Evolutionary conservation across 1,140 invertebrate genomes (phyloP), one percentile per base, ranked within the genome.

Genomic region (Drosophila kurseongensis): DNA sequence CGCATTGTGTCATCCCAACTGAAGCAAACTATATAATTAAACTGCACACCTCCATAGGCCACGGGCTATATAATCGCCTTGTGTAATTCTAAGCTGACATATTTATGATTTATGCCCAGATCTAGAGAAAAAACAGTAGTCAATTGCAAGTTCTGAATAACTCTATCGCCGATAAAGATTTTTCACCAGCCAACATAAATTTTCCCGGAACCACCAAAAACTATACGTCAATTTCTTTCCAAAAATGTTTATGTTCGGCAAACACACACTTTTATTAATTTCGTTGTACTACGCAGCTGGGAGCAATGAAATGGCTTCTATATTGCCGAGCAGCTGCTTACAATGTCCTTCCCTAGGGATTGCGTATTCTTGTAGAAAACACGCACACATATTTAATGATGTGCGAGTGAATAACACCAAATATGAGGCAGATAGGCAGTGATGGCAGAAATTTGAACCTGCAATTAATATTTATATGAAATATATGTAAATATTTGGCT

Each of bases 1-100:
- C 68, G 67, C 52, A 72, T 41, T 57, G 68, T 72, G 68, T 72
- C 68, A 72, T 72, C 66, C 51, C 18, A 41, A 50, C 51, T 42
- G 40, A 41, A 47, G 66, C 68, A 36, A 16, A 71, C 68, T 58
- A 50, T 48, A 58, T 42, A 71, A 58, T 71, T 71, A 41, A 58
- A 35, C 12, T 69, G 63, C 67, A 71, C 68, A 72, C 68, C 68
- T 71, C 42, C 27, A n/a, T 27, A 44, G 32, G 13, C 40, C 16
- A 32, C 27, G 16, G 61, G 4, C 27, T 56, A n/a, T 32, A 61
- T 4, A 32, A 5, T 29, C 16, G 18, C 16, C 23, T 68, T 32
- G 2, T 35, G 40, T 32, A 48, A 10, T 48, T 63, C 41, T 36
- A 32, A 68, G 44, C 45, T 36, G 50, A 48, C 13, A 40, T 23